Evolutionary conservation across 2,113 vertebrate species (phyloP).

Genomic region (Percopsis transmontana): DNA sequence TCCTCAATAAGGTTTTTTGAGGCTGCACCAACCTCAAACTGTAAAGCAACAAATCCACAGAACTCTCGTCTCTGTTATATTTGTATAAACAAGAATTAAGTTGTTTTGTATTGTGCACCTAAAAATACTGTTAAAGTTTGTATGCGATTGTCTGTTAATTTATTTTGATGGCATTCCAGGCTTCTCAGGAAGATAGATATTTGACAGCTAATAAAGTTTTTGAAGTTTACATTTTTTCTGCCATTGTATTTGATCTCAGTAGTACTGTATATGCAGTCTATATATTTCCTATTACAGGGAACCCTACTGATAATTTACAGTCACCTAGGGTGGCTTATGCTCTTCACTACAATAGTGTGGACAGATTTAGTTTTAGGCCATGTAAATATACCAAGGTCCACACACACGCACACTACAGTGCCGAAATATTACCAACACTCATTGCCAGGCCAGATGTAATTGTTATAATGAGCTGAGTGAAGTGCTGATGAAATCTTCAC

Average conservation of each 20-base stretch:
- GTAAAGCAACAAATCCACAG: slow-evolving; percentile 11
- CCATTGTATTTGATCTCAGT: background rate
- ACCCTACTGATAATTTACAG: background rate
- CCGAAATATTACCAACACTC: background rate
- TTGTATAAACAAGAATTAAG: slow-evolving; percentile 45
- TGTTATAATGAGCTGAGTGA: background rate
- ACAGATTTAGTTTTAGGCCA: background rate
- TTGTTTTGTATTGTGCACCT: slow-evolving; percentile 57
- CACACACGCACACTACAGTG: background rate
- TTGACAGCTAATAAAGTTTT: slow-evolving; percentile 72
- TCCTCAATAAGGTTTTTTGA: background rate
- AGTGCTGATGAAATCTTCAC: too few relatives aligned
- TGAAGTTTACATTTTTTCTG: slow-evolving; percentile 33
- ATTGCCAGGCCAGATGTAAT: background rate
- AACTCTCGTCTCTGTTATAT: slow-evolving; percentile 28
- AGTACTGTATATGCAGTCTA: background rate
- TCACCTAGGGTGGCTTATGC: background rate
- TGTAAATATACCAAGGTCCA: slow-evolving; percentile 1
- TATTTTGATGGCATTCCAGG: slow-evolving; percentile 70
- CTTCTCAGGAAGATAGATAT: slow-evolving; percentile 76
- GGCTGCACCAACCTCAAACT: background rate
- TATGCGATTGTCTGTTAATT: slow-evolving; percentile 71
- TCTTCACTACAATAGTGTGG: background rate
- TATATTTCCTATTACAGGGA: background rate
- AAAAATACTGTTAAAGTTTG: slow-evolving; percentile 45